Evolutionary conservation across 1,140 invertebrate genomes (phyloP).

Genomic region (Anastatus disparis): DNA sequence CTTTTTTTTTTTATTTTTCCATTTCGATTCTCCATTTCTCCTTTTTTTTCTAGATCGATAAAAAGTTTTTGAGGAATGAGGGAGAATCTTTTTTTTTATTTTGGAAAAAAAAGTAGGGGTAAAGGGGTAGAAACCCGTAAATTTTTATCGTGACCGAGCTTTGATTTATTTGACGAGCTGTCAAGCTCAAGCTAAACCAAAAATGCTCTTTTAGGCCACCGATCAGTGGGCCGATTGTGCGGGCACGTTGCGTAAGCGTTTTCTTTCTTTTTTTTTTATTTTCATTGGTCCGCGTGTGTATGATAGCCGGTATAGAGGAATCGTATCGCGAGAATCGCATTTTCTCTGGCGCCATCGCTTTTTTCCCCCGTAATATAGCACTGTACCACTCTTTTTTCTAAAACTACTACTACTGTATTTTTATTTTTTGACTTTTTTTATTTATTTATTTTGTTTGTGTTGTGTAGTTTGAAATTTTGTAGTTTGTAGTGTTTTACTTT

Average conservation of each 20-base stretch:
- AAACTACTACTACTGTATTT: neutral
- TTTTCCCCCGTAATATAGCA: slow-evolving; percentile 17
- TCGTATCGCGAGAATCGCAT: slow-evolving; percentile 24
- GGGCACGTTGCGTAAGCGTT: neutral
- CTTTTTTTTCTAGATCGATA: neutral
- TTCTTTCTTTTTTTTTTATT: no score
- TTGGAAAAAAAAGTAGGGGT: neutral
- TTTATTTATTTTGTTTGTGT: neutral
- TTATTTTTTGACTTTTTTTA: slow-evolving; percentile 1
- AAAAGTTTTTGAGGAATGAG: no score
- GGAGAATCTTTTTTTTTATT: no score
- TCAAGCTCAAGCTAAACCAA: slow-evolving; percentile 13
- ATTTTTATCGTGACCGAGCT: slow-evolving; percentile 11
- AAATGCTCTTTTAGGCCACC: neutral
- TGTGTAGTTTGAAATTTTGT: slow-evolving; percentile 9
- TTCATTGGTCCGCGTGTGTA: neutral
- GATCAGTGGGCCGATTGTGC: neutral
- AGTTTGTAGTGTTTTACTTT: slow-evolving; percentile 7
- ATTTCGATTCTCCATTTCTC: neutral
- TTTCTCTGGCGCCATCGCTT: slow-evolving; percentile 28
- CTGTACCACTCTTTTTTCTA: neutral
- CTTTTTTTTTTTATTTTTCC: no score
- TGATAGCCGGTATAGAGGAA: neutral
- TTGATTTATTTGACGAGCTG: slow-evolving; percentile 17
- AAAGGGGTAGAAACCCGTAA: neutral